Conservation (phyloP, 2,888 invertebrate species). For the Crepidodera aurea region DNA sequence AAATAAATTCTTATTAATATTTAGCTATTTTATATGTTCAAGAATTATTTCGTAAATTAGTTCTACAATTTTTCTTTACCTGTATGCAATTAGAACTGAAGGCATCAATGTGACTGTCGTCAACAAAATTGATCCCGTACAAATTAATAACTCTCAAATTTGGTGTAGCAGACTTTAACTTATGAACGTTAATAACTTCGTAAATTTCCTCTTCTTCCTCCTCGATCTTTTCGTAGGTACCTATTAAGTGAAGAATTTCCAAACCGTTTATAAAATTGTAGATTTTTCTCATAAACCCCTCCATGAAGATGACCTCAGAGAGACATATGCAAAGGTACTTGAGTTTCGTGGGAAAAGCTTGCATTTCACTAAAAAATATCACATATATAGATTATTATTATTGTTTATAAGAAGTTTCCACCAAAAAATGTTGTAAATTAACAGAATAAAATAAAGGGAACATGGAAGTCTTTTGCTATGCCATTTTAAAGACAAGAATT, state of each 20-base stretch:
- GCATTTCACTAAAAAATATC: constrained; percentile 73
- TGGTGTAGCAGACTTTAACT: constrained; percentile 96
- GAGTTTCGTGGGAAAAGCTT: constrained; percentile 97
- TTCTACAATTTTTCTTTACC: constrained; percentile 61
- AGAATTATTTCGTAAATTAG: too few species aligned
- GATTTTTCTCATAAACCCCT: constrained; percentile 99
- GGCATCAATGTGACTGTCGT: constrained; percentile 98
- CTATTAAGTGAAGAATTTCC: constrained; percentile 96
- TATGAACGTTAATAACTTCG: constrained; percentile 98
- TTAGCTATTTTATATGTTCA: too few species aligned
- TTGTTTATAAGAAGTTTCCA: too few species aligned
- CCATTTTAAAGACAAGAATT: too few species aligned
- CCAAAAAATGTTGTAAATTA: too few species aligned
- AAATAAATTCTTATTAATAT: too few species aligned
- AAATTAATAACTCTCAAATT: constrained; percentile 97
- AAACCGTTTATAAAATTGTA: constrained; percentile 99
- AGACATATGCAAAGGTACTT: constrained; percentile 87
- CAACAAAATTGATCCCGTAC: constrained; percentile 98
- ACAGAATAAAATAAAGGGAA: too few species aligned
- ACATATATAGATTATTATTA: too few species aligned
- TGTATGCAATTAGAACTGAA: constrained; percentile 96
- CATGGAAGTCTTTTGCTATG: too few species aligned
- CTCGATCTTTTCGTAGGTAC: constrained; percentile 96
- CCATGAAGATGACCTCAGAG: constrained; percentile 99
- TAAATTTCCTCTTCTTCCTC: constrained; percentile 99